phyloP scores from a whole-genome alignment of 2,888 invertebrate species.

The Dichetophora obliterata region DNA sequence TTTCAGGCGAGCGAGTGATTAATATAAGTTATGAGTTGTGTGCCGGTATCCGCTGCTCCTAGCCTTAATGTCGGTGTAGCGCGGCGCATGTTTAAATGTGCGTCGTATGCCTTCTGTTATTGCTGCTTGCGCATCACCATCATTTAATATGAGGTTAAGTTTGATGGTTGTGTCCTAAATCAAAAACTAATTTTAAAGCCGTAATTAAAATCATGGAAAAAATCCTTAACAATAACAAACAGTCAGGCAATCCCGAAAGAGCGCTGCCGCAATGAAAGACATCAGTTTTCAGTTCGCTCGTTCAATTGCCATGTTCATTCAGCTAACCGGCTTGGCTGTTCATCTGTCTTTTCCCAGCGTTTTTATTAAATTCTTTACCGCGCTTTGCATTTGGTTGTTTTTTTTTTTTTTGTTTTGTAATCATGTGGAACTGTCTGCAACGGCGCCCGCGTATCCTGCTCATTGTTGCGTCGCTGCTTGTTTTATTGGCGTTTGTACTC shows the following conservation, averaged over 20 bases:
- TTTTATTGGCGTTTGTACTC: background rate
- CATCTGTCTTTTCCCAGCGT: background rate
- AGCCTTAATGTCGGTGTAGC: background rate
- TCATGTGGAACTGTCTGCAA: conserved; percentile 17
- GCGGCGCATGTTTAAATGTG: conserved; percentile 6
- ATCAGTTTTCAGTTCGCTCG: conserved; percentile 20
- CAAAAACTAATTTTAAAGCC: conserved; percentile 54
- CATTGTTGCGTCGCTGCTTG: background rate
- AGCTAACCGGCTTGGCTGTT: background rate
- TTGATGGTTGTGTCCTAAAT: conserved; percentile 48
- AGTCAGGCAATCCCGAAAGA: background rate
- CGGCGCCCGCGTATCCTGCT: conserved; percentile 10
- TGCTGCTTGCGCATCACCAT: conserved; percentile 4
- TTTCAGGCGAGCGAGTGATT: conserved; percentile 47
- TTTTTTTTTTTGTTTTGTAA: background rate
- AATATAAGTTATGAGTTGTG: conserved; percentile 51
- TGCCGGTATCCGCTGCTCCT: background rate
- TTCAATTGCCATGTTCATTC: conserved; percentile 12
- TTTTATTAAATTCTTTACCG: background rate
- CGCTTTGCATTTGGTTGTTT: background rate
- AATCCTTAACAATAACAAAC: conserved; percentile 6
- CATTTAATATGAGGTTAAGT: conserved; percentile 28
- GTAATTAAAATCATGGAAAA: conserved; percentile 50
- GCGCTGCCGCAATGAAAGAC: conserved; percentile 22
- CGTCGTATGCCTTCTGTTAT: conserved; percentile 11